phyloP scores from a whole-genome alignment of 92 coral and sea anemone species.

The Hydrozoanthus gracilis region DNA sequence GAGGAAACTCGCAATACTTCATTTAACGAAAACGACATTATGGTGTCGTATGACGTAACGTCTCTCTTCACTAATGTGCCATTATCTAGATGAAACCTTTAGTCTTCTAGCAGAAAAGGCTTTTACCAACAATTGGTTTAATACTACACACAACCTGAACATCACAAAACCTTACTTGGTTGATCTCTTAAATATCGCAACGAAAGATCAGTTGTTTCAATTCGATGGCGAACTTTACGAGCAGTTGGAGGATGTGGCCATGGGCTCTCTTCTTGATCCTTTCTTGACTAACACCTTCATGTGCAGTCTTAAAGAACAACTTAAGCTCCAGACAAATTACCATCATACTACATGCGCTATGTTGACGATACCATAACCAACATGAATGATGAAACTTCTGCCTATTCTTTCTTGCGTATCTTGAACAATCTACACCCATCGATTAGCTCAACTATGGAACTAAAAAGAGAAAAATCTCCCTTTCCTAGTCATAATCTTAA shows the following conservation, averaged over 20 bases:
- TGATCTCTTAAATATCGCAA: not conserved
- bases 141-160: not conserved
- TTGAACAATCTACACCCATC: no score
- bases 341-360: not conserved
- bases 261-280: not conserved
- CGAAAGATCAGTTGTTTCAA: not conserved
- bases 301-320: not conserved
- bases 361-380: not conserved
- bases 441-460: no score
- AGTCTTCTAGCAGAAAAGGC: not conserved
- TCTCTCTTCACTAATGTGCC: no score
- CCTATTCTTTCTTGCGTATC: not conserved
- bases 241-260: not conserved
- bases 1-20: no score
- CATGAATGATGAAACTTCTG: not conserved
- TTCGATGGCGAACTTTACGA: not conserved
- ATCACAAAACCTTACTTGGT: not conserved
- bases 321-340: not conserved
- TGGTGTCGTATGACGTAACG: no score
- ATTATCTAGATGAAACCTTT: no score
- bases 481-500: no score
- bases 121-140: not conserved
- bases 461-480: no score
- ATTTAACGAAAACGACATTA: no score
- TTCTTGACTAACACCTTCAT: not conserved